Evolutionary conservation across 37 sponge, comb jelly and placozoan species (phyloP).

Genomic region (Amphimedon queenslandica): DNA sequence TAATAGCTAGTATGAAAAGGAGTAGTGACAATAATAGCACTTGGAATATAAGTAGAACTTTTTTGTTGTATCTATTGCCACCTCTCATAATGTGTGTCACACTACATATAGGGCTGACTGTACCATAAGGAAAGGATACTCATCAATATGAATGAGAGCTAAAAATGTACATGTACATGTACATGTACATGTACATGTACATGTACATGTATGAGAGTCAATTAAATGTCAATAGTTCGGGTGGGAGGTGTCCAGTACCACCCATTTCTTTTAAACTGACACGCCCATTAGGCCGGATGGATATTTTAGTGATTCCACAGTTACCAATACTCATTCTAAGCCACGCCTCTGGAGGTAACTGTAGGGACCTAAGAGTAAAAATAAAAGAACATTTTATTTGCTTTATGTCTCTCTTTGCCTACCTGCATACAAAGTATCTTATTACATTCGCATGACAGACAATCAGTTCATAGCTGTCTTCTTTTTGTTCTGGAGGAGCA

Average conservation of each 20-base stretch:
- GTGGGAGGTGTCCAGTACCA: conserved; percentile 86
- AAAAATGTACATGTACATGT: too few relatives aligned
- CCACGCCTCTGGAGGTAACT: conserved; percentile 97
- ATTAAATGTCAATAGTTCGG: conserved; percentile 69
- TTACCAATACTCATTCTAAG: conserved; percentile 83
- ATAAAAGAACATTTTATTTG: background rate
- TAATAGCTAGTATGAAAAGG: too few relatives aligned
- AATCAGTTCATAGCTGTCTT: conserved; percentile 73
- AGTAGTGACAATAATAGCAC: too few relatives aligned
- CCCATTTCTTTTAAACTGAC: conserved; percentile 72
- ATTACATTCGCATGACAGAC: conserved; percentile 97
- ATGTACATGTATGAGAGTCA: too few relatives aligned
- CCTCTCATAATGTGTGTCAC: too few relatives aligned
- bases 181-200: too few relatives aligned
- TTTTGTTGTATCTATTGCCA: too few relatives aligned
- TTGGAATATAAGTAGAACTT: too few relatives aligned
- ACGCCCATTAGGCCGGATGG: conserved; percentile 81
- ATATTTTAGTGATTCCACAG: conserved; percentile 81
- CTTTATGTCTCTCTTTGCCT: background rate
- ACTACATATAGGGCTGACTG: too few relatives aligned
- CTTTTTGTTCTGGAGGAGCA: conserved; percentile 79
- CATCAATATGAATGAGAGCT: too few relatives aligned
- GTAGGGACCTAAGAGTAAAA: conserved; percentile 67
- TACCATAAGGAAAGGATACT: too few relatives aligned
- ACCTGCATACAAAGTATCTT: conserved; percentile 96